A percentile compares a stretch with the other conserved stretches of the same genome.
Conservation (phyloP, 2,113 vertebrate genomes). For the Megaptera novaeangliae region DNA sequence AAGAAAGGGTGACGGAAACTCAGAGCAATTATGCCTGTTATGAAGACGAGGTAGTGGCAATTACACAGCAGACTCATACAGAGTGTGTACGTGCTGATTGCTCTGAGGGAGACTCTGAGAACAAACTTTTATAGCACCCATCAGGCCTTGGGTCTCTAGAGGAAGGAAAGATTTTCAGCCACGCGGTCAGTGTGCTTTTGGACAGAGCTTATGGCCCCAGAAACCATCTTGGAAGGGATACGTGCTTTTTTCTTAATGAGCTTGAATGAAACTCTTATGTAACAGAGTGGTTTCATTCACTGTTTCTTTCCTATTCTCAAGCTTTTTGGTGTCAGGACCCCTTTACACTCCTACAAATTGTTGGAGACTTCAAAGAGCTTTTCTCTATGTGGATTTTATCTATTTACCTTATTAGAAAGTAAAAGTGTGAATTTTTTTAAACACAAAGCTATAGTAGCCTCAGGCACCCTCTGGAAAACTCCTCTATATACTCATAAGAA, state of each 20-base stretch:
- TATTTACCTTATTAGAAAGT: constrained; percentile 18
- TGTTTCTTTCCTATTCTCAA: constrained; percentile 21
- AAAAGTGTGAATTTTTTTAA: background rate
- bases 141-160: constrained; percentile 44
- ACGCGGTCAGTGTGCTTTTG: constrained; percentile 25
- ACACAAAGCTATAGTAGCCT: background rate
- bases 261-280: constrained; percentile 1
- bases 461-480: background rate
- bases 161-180: constrained; percentile 26
- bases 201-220: background rate
- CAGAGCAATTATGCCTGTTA: constrained; percentile 64
- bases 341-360: constrained; percentile 30
- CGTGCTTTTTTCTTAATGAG: constrained; percentile 28
- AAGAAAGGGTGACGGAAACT: constrained; percentile 65
- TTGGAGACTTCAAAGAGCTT: background rate
- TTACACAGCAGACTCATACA: constrained; percentile 58
- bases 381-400: background rate
- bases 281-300: background rate
- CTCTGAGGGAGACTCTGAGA: constrained; percentile 46
- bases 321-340: background rate
- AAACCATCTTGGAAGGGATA: constrained; percentile 20
- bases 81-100: constrained; percentile 45
- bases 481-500: background rate
- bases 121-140: constrained; percentile 51
- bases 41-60: constrained; percentile 70